Base-by-base conservation (phyloP, 2,888 invertebrate species). In the Agonopterix heracliana region DNA sequence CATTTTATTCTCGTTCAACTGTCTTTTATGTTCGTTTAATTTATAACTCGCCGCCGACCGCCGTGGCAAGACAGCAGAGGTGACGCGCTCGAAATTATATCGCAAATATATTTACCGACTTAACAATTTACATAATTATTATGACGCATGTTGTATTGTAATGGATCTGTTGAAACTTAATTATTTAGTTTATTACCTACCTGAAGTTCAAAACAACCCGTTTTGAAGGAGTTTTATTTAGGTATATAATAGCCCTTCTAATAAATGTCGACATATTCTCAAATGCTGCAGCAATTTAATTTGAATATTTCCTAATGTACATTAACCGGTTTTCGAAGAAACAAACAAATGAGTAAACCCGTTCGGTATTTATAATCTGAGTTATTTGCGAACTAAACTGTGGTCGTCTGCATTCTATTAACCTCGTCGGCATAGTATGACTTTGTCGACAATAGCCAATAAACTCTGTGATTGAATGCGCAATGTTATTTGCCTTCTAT, bases 1-100 rank as follows among this genome's bases (percentile, higher is more conserved):
- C 69, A 73, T 81, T 83, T 83, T 78, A 83, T 77, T 72, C 69
- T 57, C 66, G 73, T 70, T 74, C 73, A 69, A 73, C 59, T 64
- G 65, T 77, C 71, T 79, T 80, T 83, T 78, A 78, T 77, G 70
- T 74, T 63, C 56, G 59, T 57, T 62, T 74, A 71, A 81, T 82
- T 82, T 80, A 81, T 76, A 59, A 57, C 65, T 48, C 46, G 44
- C 49, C 56, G 54, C 43, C 55, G 59, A 57, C 56, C 57, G 60
- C 52, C 48, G 38, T 38, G 10, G 11, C n/a, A 38, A 38, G 38
- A n/a, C 50, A 54, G 50, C 53, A 58, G 48, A 55, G 54, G 59
- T 63, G 55, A 56, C 56, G 54, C 48, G 54, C 53, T 52, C 48
- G 53, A 57, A 66, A 64, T 64, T 66, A 57, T 66, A 56, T 66